Conservation (phyloP, 2,888 invertebrate species). For the Panopea generosa region DNA sequence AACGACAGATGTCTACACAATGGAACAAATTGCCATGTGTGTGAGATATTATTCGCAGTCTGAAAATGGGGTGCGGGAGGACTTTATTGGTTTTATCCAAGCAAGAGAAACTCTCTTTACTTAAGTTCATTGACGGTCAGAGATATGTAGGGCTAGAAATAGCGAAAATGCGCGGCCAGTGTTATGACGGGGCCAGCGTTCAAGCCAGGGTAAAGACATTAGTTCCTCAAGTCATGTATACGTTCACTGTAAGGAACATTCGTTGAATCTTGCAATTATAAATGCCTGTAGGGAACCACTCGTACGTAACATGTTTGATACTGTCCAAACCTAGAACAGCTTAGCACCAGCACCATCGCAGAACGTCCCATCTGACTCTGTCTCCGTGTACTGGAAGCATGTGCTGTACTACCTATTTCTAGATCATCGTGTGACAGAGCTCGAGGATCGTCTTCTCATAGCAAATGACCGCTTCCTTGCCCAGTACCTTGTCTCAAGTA, state of each 20-base stretch:
- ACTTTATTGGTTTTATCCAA: conserved; percentile 33
- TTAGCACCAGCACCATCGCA: conserved; percentile 18
- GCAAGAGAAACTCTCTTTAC: conserved; percentile 29
- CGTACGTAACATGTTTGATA: conserved; percentile 48
- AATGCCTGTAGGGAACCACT: conserved; percentile 43
- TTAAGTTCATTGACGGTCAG: conserved; percentile 25
- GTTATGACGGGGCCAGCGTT: conserved; percentile 43
- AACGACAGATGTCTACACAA: conserved; percentile 47
- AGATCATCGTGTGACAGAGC: conserved; percentile 29
- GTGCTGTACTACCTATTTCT: conserved; percentile 31
- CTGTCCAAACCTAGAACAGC: conserved; percentile 43
- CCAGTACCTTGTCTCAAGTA: conserved; percentile 25
- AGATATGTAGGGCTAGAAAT: conserved; percentile 21
- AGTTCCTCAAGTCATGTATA: conserved; percentile 42
- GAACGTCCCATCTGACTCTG: conserved; percentile 28
- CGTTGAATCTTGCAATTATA: conserved; percentile 37
- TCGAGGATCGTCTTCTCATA: conserved; percentile 31
- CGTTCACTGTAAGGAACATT: conserved; percentile 50
- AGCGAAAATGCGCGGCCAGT: conserved; percentile 32
- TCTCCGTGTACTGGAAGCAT: conserved; percentile 21
- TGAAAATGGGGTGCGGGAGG: conserved; percentile 26
- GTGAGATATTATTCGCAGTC: conserved; percentile 35
- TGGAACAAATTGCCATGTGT: conserved; percentile 52
- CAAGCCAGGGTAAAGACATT: conserved; percentile 47
- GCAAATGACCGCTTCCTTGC: conserved; percentile 25